These are phyloP conservation scores for Tolypeutes matacus DNA, from an alignment of 2,797 vertebrate genomes.

Conservation along the genomic window DNA sequence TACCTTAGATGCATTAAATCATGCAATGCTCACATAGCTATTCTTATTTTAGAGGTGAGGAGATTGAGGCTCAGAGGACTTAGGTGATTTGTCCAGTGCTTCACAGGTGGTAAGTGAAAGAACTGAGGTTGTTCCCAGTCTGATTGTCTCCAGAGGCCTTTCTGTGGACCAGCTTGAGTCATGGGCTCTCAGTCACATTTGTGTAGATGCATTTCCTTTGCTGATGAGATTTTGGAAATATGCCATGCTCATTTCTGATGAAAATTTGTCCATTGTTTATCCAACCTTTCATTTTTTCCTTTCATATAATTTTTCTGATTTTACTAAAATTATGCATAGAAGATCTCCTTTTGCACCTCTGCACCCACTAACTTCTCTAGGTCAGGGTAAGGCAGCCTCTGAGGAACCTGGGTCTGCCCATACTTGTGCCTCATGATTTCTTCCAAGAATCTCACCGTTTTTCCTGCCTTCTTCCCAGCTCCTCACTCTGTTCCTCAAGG, in stretches of 20 bases:
- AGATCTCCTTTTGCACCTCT: not conserved
- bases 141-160: not conserved
- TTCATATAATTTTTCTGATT: not conserved
- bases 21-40: not conserved
- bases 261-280: not conserved
- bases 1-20: no score
- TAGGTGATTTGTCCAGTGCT: not conserved
- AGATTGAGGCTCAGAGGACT: not conserved
- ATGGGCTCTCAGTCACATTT: not conserved
- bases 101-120: not conserved
- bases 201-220: not conserved
- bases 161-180: not conserved
- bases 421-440: not conserved
- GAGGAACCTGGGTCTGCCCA: not conserved
- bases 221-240: not conserved
- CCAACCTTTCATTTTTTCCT: not conserved
- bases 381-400: not conserved
- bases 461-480: not conserved
- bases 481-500: not conserved
- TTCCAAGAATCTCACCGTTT: not conserved
- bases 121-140: not conserved
- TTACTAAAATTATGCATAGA: not conserved
- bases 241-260: not conserved
- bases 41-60: not conserved
- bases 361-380: not conserved